A percentile compares a stretch with the other conserved stretches of the same genome.
phyloP scores from a whole-genome alignment of 1,140 invertebrate genomes.

The Halyomorpha halys region DNA sequence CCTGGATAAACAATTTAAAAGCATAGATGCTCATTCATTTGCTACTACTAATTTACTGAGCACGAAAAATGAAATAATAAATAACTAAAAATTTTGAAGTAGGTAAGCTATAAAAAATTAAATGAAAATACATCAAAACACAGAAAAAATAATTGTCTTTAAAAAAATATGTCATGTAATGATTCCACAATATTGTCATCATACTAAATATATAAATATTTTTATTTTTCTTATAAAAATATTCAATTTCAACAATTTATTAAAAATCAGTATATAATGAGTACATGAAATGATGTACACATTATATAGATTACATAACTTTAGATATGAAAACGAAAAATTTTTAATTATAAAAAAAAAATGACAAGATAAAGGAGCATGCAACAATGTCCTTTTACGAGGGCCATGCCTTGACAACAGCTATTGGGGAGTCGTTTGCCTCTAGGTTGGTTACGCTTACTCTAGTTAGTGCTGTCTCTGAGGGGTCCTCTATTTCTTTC shows the following conservation, averaged over 20 bases:
- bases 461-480: constrained; percentile 14
- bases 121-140: too few species aligned
- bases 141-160: too few species aligned
- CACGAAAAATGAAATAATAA: too few species aligned
- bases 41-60: too few species aligned
- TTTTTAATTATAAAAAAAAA: background rate
- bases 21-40: too few species aligned
- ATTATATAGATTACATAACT: background rate
- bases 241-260: background rate
- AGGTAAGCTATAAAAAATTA: too few species aligned
- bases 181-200: too few species aligned
- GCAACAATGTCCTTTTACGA: background rate
- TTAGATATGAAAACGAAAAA: background rate
- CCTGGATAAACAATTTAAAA: too few species aligned
- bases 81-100: too few species aligned
- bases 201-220: background rate
- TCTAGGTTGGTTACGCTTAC: constrained; percentile 16
- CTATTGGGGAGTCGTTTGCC: constrained; percentile 9
- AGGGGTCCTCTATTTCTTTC: constrained; percentile 9
- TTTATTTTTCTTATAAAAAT: background rate
- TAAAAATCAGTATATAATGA: background rate
- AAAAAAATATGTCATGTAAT: too few species aligned
- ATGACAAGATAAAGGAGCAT: background rate
- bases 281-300: background rate
- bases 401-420: constrained; percentile 24